phyloP scores from a whole-genome alignment of 2,113 vertebrate species.

The Dipodomys ordii region DNA sequence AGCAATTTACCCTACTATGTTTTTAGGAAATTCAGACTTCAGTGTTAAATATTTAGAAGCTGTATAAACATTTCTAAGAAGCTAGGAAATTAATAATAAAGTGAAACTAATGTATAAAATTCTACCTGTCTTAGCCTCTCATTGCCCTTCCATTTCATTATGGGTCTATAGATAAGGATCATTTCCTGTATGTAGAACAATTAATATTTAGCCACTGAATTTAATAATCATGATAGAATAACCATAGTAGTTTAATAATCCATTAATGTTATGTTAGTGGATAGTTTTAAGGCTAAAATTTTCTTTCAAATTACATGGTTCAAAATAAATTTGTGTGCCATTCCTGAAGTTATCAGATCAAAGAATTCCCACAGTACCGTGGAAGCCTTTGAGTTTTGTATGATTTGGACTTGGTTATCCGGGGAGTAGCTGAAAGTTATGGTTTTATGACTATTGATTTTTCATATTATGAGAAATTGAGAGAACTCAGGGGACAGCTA shows the following conservation, averaged over 20 bases:
- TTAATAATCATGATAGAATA: background rate
- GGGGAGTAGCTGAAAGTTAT: constrained; percentile 35
- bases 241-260: background rate
- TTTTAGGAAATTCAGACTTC: constrained; percentile 34
- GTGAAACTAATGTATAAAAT: background rate
- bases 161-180: background rate
- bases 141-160: background rate
- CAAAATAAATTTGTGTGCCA: background rate
- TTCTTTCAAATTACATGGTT: background rate
- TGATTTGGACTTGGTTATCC: constrained; percentile 26
- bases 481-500: background rate
- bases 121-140: background rate
- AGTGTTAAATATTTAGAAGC: background rate
- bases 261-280: constrained; percentile 8
- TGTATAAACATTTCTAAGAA: constrained; percentile 21
- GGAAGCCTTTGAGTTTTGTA: background rate
- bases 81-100: background rate
- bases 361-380: background rate
- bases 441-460: background rate
- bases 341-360: constrained; percentile 48
- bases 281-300: constrained; percentile 42
- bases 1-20: background rate
- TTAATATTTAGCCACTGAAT: background rate
- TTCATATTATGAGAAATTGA: constrained; percentile 39
- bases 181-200: background rate